phyloP scores from a whole-genome alignment of 2,888 invertebrate species.

The Carabus problematicus region DNA sequence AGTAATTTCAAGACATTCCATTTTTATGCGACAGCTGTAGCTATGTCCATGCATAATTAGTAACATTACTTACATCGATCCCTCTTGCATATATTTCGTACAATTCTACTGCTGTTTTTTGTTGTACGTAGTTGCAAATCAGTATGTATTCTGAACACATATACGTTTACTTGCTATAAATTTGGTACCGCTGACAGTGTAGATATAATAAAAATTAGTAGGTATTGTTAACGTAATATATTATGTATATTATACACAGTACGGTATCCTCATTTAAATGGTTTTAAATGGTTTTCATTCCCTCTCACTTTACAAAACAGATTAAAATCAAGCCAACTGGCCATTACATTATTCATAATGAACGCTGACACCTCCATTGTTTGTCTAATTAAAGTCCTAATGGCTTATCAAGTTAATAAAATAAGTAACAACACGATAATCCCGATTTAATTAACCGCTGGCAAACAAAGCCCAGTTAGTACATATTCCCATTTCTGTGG shows the following conservation, averaged over 20 bases:
- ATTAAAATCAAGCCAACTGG: slow-evolving; percentile 1
- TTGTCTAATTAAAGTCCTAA: slow-evolving; percentile 11
- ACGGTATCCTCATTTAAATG: not conserved
- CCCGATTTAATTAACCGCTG: slow-evolving; percentile 24
- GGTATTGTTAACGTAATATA: too few relatives aligned
- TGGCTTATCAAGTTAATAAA: slow-evolving; percentile 12
- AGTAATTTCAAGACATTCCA: too few relatives aligned
- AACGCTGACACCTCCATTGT: not conserved
- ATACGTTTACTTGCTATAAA: too few relatives aligned
- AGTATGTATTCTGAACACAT: too few relatives aligned
- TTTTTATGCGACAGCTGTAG: too few relatives aligned
- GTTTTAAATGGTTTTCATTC: not conserved
- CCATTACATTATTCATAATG: not conserved
- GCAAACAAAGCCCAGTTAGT: slow-evolving; percentile 10
- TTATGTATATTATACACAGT: not conserved
- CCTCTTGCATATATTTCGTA: too few relatives aligned
- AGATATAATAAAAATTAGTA: too few relatives aligned
- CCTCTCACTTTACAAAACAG: slow-evolving; percentile 1
- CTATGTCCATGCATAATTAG: too few relatives aligned
- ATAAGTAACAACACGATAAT: slow-evolving; percentile 28
- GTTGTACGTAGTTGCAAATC: too few relatives aligned
- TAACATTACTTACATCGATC: too few relatives aligned
- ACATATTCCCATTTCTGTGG: not conserved
- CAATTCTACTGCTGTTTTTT: too few relatives aligned
- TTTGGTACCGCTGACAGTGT: too few relatives aligned